Evolutionary conservation across 2,113 vertebrate species (phyloP), one percentile per base, ranked within the genome.

Genomic region (Guaruba guarouba): DNA sequence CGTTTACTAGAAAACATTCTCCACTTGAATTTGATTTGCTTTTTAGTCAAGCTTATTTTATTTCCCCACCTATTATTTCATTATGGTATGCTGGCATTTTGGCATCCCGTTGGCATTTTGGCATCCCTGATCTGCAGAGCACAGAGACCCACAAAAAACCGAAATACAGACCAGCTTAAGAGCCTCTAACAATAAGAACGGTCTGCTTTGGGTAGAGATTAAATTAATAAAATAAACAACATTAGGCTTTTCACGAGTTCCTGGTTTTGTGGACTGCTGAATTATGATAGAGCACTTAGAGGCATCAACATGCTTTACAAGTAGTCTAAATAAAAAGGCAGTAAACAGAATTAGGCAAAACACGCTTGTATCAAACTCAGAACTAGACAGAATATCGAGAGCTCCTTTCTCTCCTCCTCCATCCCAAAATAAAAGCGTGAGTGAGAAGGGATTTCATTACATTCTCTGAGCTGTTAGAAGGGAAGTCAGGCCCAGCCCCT

Each of bases 31-130:
- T 94, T 90, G 19, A 90, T 93, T 95, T 41, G 11, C 90, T 94
- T 97, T 97, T 97, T 78, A 96, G 84, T 51, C 79, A 83, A 96
- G 95, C 27, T 96, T 78, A 66, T 67, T 97, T 95, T 95, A 90
- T 93, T 97, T 97, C 88, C 90, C 29, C 83, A 95, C 82, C 77
- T 92, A 96, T 96, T 91, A 97, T 90, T 97, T 97, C 94, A 95
- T 95, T 94, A 95, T 48, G 82, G 20, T 69, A 73, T 44, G 31
- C 57, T 61, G 81, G 88, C 88, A 78, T 84, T 96, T 94, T 95
- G 71, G 64, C 86, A 95, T 89, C 95, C 87, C 77, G 44, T 61
- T 61, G 81, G 90, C 88, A 76, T 84, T 96, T 93, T 95, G 71
- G 64, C 86, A 95, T 90, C 95, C 87, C 79, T 88, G 54, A 96